Evolutionary conservation across 1,140 invertebrate genomes (phyloP), one percentile per base, ranked within the genome.

Genomic region (Ceratoteleas bidentatus): DNA sequence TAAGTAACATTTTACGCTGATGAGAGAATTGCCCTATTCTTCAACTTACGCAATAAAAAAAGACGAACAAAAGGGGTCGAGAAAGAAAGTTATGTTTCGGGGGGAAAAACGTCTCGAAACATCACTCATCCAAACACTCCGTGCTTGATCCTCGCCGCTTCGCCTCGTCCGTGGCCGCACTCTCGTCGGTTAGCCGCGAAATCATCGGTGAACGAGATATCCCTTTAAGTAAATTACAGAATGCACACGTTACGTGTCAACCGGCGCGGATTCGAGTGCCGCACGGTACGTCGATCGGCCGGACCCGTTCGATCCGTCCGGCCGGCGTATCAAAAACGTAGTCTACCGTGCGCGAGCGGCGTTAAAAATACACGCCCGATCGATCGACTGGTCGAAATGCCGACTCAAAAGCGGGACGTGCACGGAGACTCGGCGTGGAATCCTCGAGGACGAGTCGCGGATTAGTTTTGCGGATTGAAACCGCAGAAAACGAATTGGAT

Each of bases 1-100:
- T 80, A 84, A 72, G 72, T 83, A 84, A 85, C 65, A 77, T 83
- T 83, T 74, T 78, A 81, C 73, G 80, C 73, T 64, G 73, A 77
- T 77, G 68, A 77, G 68, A 77, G 49, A 77, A 82, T 83, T 74
- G 69, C 69, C 70, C 80, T 83, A 78, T 73, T 69, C 45, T 69
- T 82, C 60, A 70, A 76, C 64, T 81, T 75, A 72, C 69, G 62
- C 77, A 16, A 69, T 68, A 73, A 74, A 72, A 70, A 80, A 73
- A 62, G 33, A 24, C 24, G 60, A 50, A 74, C 64, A 52, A 58
- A 52, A 53, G 53, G 16, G 40, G 11, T 72, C 13, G 16, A 47
- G 65, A 69, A 62, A 24, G 24, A 4, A 2, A 24, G 24, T 24
- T 1, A 24, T 1, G 24, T 24, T 24, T 24, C 1, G 24, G 24